A percentile compares a stretch with the other conserved stretches of the same genome.
phyloP scores from a whole-genome alignment of 2,888 invertebrate species.

The Tethea ocularis region DNA sequence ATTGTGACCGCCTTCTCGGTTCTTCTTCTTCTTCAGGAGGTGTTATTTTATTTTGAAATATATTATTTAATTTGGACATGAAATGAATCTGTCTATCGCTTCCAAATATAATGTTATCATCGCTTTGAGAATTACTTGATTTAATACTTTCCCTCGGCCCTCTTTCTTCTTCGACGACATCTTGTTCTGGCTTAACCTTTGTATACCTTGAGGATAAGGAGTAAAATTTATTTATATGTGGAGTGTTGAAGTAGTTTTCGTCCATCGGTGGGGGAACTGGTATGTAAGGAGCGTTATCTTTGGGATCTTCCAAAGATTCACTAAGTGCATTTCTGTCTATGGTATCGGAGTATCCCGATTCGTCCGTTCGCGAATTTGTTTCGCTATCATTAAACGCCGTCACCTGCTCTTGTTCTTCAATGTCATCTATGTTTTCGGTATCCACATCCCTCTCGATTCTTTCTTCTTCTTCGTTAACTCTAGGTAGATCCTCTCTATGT shows the following conservation, averaged over 20 bases:
- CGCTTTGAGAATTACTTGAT: slow-evolving; percentile 56
- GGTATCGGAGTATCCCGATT: slow-evolving; percentile 78
- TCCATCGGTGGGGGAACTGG: slow-evolving; percentile 74
- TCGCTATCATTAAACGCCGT: slow-evolving; percentile 72
- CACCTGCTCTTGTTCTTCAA: slow-evolving; percentile 54
- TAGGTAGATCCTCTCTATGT: slow-evolving; percentile 81
- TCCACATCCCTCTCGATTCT: slow-evolving; percentile 40
- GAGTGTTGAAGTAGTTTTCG: slow-evolving; percentile 58
- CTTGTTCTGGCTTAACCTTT: slow-evolving; percentile 22
- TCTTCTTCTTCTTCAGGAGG: slow-evolving; percentile 53
- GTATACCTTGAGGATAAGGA: slow-evolving; percentile 46
- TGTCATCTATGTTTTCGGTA: slow-evolving; percentile 30
- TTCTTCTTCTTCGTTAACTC: slow-evolving; percentile 69
- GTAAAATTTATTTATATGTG: slow-evolving; percentile 46
- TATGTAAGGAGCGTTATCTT: slow-evolving; percentile 55
- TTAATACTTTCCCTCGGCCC: slow-evolving; percentile 55
- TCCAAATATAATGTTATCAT: slow-evolving; percentile 60
- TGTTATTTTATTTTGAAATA: slow-evolving; percentile 66
- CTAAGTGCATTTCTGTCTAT: slow-evolving; percentile 60
- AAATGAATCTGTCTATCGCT: slow-evolving; percentile 67
- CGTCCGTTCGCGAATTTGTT: slow-evolving; percentile 71
- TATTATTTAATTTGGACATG: slow-evolving; percentile 70
- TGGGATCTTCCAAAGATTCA: slow-evolving; percentile 59
- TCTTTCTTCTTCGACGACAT: slow-evolving; percentile 35
- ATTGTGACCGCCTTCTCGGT: slow-evolving; percentile 63